phyloP scores from a whole-genome alignment of 2,797 vertebrate genomes.

The Malurus leucopterus region DNA sequence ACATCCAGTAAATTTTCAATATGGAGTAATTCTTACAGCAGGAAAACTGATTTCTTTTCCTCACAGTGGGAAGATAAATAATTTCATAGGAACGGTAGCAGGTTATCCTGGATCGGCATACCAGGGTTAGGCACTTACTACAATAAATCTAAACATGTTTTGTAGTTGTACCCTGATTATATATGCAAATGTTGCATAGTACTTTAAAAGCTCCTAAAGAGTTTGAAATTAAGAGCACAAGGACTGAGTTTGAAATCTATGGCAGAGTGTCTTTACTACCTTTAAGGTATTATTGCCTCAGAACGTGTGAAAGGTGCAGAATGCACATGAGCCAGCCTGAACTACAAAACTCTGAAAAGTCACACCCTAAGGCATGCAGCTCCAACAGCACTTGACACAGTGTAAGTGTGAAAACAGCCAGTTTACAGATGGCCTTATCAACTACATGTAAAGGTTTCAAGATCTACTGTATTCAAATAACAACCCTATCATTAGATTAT shows the following conservation, averaged over 20 bases:
- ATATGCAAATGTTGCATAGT: not conserved
- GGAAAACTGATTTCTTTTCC: not conserved
- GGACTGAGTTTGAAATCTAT: not conserved
- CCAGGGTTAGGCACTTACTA: not conserved
- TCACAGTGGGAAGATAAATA: not conserved
- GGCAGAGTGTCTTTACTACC: not conserved
- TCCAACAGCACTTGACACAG: not conserved
- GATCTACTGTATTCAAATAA: not conserved
- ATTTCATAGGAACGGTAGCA: not conserved
- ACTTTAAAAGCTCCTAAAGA: not conserved
- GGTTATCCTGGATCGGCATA: not conserved
- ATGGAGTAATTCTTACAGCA: not conserved
- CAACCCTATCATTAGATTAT: not conserved
- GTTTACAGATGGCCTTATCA: not conserved
- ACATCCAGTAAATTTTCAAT: not conserved
- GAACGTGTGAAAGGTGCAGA: not conserved
- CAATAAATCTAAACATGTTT: not conserved
- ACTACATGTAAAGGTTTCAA: not conserved
- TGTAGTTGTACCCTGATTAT: not conserved
- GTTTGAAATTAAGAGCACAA: not conserved
- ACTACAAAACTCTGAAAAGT: not conserved
- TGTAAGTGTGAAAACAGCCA: not conserved
- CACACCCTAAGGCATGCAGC: not conserved
- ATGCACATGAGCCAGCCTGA: not conserved
- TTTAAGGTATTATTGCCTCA: not conserved